Evolutionary conservation across 2,888 invertebrate genomes (phyloP).

Genomic region (Brenthis ino): DNA sequence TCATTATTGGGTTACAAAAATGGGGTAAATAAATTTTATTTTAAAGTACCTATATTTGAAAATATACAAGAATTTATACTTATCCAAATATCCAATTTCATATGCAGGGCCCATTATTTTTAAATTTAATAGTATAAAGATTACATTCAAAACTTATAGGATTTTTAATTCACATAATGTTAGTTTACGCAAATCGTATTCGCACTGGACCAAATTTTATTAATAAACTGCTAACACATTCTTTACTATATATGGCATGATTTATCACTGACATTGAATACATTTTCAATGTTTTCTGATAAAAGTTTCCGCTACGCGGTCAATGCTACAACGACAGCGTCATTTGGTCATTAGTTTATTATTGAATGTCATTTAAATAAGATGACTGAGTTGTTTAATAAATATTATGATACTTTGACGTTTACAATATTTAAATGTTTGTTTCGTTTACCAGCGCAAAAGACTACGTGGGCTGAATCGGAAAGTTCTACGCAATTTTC

Average conservation of each 20-base stretch:
- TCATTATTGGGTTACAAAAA: no score
- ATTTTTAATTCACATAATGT: no score
- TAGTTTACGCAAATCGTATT: no score
- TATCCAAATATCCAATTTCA: no score
- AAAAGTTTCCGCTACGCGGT: slow-evolving; percentile 60
- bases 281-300: slow-evolving; percentile 50
- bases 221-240: background rate
- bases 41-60: no score
- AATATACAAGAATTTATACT: no score
- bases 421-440: slow-evolving; percentile 56
- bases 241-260: slow-evolving; percentile 4
- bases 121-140: no score
- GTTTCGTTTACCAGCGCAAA: slow-evolving; percentile 74
- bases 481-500: slow-evolving; percentile 66
- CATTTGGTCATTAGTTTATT: slow-evolving; percentile 47
- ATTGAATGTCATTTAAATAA: slow-evolving; percentile 48
- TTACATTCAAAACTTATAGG: no score
- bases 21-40: no score
- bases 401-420: slow-evolving; percentile 54
- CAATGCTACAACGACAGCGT: slow-evolving; percentile 33
- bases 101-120: no score
- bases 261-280: slow-evolving; percentile 40
- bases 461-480: slow-evolving; percentile 70
- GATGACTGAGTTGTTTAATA: slow-evolving; percentile 55
- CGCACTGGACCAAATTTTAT: background rate